Percentiles rank a stretch among this genome's conserved stretches.
These are phyloP conservation scores for Orussus abietinus DNA, from an alignment of 1,140 invertebrate genomes.

Conservation along the genomic window DNA sequence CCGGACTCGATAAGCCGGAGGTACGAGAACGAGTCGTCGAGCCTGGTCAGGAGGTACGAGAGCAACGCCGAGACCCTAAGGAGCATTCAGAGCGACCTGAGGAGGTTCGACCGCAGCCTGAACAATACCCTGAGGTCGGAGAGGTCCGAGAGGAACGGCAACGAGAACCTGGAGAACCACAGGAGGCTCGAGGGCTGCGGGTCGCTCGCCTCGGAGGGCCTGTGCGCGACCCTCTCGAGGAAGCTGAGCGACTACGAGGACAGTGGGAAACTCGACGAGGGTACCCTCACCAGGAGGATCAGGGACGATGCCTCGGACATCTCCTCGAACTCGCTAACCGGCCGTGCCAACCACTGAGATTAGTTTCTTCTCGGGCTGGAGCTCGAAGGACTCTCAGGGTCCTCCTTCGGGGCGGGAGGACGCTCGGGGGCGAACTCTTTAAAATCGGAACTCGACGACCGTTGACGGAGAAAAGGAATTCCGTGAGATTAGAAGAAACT, in stretches of 20 bases:
- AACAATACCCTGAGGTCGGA: constrained; percentile 41
- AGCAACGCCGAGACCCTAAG: constrained; percentile 34
- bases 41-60: constrained; percentile 35
- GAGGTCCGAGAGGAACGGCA: constrained; percentile 36
- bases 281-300: constrained; percentile 34
- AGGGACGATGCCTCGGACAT: constrained; percentile 35
- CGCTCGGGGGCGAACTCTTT: no score
- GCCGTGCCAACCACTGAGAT: constrained; percentile 34
- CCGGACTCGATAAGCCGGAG: constrained; percentile 38
- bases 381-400: no score
- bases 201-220: constrained; percentile 29
- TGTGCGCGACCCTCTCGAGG: constrained; percentile 34
- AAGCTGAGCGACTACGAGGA: constrained; percentile 43
- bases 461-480: no score
- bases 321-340: constrained; percentile 38
- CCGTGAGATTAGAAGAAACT: no score
- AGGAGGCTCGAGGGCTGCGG: constrained; percentile 23
- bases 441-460: no score
- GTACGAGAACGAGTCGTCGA: constrained; percentile 45
- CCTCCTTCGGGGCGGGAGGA: no score
- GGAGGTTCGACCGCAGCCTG: constrained; percentile 42
- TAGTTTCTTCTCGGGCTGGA: constrained; percentile 3
- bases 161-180: constrained; percentile 40
- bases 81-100: constrained; percentile 47
- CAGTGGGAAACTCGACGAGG: constrained; percentile 33